Percentiles rank a stretch among this genome's conserved stretches.
phyloP scores from a whole-genome alignment of 1,140 invertebrate genomes.

The Drosophila obscura region DNA sequence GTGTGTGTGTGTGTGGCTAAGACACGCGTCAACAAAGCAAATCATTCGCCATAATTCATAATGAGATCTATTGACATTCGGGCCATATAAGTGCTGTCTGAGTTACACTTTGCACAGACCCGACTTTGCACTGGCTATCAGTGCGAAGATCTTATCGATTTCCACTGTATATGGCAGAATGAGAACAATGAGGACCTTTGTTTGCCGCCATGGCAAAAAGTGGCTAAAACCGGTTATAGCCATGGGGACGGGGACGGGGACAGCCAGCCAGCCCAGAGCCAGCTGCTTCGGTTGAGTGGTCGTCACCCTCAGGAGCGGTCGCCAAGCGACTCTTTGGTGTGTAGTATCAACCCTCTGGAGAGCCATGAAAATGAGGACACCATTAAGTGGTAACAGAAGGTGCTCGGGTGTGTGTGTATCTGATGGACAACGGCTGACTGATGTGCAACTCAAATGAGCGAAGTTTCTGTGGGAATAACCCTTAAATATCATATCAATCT shows the following conservation, averaged over 20 bases:
- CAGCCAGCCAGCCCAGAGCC: not conserved
- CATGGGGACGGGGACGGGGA: constrained; percentile 13
- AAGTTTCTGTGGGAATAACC: not conserved
- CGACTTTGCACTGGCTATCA: constrained; percentile 41
- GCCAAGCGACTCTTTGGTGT: too few species aligned
- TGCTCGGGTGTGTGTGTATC: constrained; percentile 3
- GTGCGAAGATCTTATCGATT: constrained; percentile 69
- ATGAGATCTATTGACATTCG: constrained; percentile 49
- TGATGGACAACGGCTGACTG: too few species aligned
- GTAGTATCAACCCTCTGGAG: constrained; percentile 40
- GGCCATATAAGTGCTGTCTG: constrained; percentile 25
- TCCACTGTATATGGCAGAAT: constrained; percentile 22
- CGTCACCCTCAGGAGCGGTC: constrained; percentile 46
- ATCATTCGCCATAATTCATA: constrained; percentile 50
- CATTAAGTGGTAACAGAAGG: constrained; percentile 9
- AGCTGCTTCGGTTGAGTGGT: constrained; percentile 43
- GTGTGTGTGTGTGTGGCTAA: constrained; percentile 8
- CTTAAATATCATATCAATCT: too few species aligned
- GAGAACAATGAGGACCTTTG: constrained; percentile 60
- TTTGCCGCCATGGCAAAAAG: constrained; percentile 47
- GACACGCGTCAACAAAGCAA: constrained; percentile 53
- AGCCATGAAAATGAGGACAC: constrained; percentile 29
- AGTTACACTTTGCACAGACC: not conserved
- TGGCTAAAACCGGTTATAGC: constrained; percentile 61
- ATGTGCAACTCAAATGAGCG: too few species aligned